A percentile compares a stretch with the other conserved stretches of the same genome.
phyloP scores from a whole-genome alignment of 1,140 invertebrate genomes.

The Drosophila nigromelanica region DNA sequence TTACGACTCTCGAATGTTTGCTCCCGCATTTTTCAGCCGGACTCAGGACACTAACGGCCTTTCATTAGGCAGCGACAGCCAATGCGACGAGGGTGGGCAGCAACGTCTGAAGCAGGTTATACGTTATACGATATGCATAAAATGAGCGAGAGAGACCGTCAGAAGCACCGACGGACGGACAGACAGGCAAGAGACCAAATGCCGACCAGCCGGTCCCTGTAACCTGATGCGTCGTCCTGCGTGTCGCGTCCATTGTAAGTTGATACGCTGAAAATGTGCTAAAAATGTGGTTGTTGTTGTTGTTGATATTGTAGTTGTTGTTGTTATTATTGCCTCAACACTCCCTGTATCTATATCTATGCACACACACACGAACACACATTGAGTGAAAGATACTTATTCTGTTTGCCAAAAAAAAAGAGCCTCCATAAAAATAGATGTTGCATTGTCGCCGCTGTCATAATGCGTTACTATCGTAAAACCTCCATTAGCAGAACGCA shows the following conservation, averaged over 20 bases:
- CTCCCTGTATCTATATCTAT: conserved; percentile 16
- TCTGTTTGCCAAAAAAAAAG: not conserved
- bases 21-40: conserved; percentile 62
- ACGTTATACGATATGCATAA: conserved; percentile 69
- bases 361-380: conserved; percentile 15
- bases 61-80: conserved; percentile 67
- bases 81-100: conserved; percentile 43
- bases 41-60: conserved; percentile 61
- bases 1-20: conserved; percentile 60
- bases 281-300: conserved; percentile 72
- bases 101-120: conserved; percentile 12
- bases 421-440: conserved; percentile 67
- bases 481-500: conserved; percentile 64
- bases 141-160: conserved; percentile 21
- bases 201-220: conserved; percentile 37
- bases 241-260: conserved; percentile 55
- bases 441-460: conserved; percentile 34
- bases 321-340: conserved; percentile 15
- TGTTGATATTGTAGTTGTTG: conserved; percentile 8
- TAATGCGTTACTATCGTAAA: conserved; percentile 71
- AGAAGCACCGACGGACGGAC: not conserved
- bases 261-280: conserved; percentile 77
- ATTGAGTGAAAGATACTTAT: conserved; percentile 29
- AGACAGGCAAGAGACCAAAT: not conserved
- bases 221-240: conserved; percentile 69